Percentiles rank a stretch among this genome's conserved stretches.
phyloP scores from a whole-genome alignment of 2,888 invertebrate genomes.

The Sacculina carcini region DNA sequence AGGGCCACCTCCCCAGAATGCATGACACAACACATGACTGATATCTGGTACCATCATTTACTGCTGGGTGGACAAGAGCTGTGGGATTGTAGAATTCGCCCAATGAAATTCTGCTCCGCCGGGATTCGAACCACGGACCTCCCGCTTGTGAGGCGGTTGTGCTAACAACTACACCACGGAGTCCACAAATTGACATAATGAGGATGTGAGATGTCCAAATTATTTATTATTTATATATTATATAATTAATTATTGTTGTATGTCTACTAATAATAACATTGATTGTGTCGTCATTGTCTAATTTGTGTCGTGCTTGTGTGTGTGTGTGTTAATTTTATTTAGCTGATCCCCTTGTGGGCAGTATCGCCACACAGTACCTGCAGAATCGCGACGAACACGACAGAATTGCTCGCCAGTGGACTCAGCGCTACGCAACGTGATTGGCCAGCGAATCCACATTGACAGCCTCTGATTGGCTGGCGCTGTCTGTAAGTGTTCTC shows the following conservation, averaged over 20 bases:
- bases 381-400: constrained; percentile 95
- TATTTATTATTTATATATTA: background rate
- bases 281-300: background rate
- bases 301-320: background rate
- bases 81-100: too few species aligned
- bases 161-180: too few species aligned
- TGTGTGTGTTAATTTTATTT: constrained; percentile 20
- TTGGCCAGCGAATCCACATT: constrained; percentile 17
- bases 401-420: constrained; percentile 92
- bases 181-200: background rate
- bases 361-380: constrained; percentile 91
- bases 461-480: too few species aligned
- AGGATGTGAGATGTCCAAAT: background rate
- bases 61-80: too few species aligned
- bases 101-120: too few species aligned
- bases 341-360: constrained; percentile 91
- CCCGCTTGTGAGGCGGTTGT: too few species aligned
- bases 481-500: too few species aligned
- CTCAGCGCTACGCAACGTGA: constrained; percentile 89
- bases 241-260: background rate
- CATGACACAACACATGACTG: too few species aligned
- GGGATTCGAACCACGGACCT: too few species aligned
- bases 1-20: too few species aligned
- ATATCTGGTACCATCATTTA: too few species aligned
- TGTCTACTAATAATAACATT: constrained; percentile 1